Conservation (phyloP, 2,113 vertebrate species). For the Microcebus jonahi region DNA sequence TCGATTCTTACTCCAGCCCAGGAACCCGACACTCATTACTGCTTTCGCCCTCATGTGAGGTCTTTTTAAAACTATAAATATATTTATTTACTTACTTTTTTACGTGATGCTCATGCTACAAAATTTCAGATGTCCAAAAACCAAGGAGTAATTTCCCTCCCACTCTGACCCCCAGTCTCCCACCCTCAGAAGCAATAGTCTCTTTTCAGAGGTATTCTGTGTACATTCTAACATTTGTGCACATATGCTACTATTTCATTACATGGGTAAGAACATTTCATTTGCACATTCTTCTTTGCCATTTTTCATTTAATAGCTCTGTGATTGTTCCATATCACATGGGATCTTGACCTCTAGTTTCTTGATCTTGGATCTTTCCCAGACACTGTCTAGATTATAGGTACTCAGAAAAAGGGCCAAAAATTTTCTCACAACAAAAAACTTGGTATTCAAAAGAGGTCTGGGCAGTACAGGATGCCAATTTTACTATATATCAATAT, state of each 20-base stretch:
- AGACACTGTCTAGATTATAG: background rate
- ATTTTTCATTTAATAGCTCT: background rate
- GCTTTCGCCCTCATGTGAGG: background rate
- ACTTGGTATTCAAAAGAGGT: background rate
- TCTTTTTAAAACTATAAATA: background rate
- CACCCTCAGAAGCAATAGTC: fast-evolving
- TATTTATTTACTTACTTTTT: background rate
- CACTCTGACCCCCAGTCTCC: too few species aligned
- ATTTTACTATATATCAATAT: background rate
- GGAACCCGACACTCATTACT: background rate
- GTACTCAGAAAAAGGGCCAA: background rate
- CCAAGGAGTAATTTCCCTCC: background rate
- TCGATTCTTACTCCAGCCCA: background rate
- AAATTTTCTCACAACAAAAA: background rate
- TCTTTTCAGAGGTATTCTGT: background rate
- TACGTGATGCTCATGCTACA: background rate
- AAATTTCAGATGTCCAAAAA: background rate
- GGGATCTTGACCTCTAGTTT: background rate
- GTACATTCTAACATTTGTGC: background rate
- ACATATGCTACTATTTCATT: too few species aligned
- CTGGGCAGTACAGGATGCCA: background rate
- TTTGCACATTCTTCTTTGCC: background rate
- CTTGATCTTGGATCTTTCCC: background rate
- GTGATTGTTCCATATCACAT: background rate
- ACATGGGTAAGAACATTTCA: background rate